A percentile compares a stretch with the other conserved stretches of the same genome.
Conservation (phyloP, 2,797 vertebrate species). For the Smutsia gigantea region DNA sequence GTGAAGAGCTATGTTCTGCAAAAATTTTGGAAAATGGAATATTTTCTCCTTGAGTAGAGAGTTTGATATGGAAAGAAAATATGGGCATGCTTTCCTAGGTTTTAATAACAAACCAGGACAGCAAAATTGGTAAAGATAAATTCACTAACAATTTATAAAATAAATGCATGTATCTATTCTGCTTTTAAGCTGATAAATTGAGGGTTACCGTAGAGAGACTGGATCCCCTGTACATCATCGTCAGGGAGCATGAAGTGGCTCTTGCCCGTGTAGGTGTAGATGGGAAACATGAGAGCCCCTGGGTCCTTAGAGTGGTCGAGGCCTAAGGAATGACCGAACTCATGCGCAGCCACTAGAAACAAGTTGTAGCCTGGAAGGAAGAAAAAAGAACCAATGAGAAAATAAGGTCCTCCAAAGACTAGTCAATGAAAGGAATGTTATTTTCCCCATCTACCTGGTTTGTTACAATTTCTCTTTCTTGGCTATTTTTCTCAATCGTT, state of each 20-base stretch:
- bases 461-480: not conserved
- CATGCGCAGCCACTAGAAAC: constrained; percentile 92
- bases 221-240: constrained; percentile 91
- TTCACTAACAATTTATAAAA: not conserved
- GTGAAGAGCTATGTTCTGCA: not conserved
- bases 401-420: not conserved
- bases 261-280: constrained; percentile 90
- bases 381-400: not conserved
- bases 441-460: not conserved
- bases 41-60: not conserved
- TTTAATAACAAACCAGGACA: not conserved
- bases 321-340: constrained; percentile 93
- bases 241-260: constrained; percentile 89
- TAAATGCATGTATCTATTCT: not conserved
- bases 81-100: not conserved
- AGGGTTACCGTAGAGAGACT: constrained; percentile 91
- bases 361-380: constrained; percentile 90
- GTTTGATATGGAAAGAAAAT: constrained; percentile 5
- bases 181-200: not conserved
- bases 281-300: constrained; percentile 93
- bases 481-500: not conserved
- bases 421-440: not conserved
- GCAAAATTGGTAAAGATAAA: not conserved
- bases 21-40: not conserved
- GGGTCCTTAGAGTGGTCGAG: constrained; percentile 92